Evolutionary conservation across 1,140 invertebrate genomes (phyloP).

Genomic region (Zaprionus tsacasi): DNA sequence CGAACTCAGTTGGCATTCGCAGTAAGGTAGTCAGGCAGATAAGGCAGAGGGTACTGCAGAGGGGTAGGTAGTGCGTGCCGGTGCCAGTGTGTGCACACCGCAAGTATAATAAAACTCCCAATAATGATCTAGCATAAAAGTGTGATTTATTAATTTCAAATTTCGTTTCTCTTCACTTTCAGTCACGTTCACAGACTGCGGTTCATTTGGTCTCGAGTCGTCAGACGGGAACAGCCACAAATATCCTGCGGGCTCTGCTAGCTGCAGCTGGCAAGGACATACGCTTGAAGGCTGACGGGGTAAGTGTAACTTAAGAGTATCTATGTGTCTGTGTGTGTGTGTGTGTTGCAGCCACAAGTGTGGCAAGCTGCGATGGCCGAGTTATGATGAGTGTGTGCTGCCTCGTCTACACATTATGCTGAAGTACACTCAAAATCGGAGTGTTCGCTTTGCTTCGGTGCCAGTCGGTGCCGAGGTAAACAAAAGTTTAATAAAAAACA

Average conservation of each 20-base stretch:
- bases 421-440: constrained; percentile 60
- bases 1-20: background rate
- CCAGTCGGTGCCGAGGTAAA: constrained; percentile 82
- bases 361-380: constrained; percentile 39
- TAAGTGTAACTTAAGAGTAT: constrained; percentile 85
- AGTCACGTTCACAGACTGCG: constrained; percentile 91
- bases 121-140: background rate
- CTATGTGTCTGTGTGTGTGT: constrained; percentile 6
- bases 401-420: constrained; percentile 39
- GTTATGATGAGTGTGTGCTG: constrained; percentile 40
- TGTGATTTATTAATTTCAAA: background rate
- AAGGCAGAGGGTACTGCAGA: background rate
- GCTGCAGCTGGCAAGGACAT: constrained; percentile 94
- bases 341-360: constrained; percentile 60
- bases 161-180: constrained; percentile 19
- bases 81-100: constrained; percentile 23
- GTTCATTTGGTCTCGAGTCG: constrained; percentile 95
- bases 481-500: constrained; percentile 75
- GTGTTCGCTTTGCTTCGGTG: constrained; percentile 33
- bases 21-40: background rate
- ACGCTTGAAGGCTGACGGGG: constrained; percentile 92
- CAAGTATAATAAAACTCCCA: background rate
- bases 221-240: constrained; percentile 95
- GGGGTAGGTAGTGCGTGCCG: constrained; percentile 22
- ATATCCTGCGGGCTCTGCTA: constrained; percentile 92